phyloP scores from a whole-genome alignment of 2,797 vertebrate genomes.

The Gymnodraco acuticeps region DNA sequence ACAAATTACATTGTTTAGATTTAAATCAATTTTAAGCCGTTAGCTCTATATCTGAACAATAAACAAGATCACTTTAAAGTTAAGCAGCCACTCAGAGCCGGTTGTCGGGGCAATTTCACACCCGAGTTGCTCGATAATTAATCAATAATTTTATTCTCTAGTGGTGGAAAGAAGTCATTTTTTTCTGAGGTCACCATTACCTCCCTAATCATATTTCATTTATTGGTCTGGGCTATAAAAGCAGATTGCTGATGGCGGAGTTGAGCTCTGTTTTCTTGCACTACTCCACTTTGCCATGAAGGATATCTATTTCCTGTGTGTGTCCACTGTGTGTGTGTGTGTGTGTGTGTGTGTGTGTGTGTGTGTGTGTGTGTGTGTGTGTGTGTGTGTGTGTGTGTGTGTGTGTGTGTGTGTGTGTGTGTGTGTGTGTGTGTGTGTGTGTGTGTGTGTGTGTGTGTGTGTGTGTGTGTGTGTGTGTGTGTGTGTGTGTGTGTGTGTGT shows the following conservation, averaged over 20 bases:
- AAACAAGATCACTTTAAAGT: slow-evolving; percentile 51
- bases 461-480: too few species aligned
- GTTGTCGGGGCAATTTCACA: slow-evolving; percentile 77
- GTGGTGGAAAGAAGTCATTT: slow-evolving; percentile 33
- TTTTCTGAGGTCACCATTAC: slow-evolving; percentile 46
- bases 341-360: too few species aligned
- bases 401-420: slow-evolving; percentile 15
- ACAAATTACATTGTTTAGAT: slow-evolving; percentile 34
- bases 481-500: too few species aligned
- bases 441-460: too few species aligned
- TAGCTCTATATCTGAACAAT: slow-evolving; percentile 46
- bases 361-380: too few species aligned
- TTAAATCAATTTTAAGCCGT: slow-evolving; percentile 43
- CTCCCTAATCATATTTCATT: slow-evolving; percentile 30
- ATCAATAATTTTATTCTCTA: slow-evolving; percentile 51
- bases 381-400: too few species aligned
- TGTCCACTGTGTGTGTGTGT: too few species aligned
- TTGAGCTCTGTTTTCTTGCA: slow-evolving; percentile 7
- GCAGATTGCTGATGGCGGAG: not conserved
- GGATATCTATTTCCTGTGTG: too few species aligned
- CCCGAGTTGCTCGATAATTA: slow-evolving; percentile 61
- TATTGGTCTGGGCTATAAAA: slow-evolving; percentile 15
- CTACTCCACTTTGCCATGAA: not conserved
- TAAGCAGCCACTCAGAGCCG: slow-evolving; percentile 22
- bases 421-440: too few species aligned